Conservation (phyloP, 2,888 invertebrate genomes). For the Melipona beecheii region DNA sequence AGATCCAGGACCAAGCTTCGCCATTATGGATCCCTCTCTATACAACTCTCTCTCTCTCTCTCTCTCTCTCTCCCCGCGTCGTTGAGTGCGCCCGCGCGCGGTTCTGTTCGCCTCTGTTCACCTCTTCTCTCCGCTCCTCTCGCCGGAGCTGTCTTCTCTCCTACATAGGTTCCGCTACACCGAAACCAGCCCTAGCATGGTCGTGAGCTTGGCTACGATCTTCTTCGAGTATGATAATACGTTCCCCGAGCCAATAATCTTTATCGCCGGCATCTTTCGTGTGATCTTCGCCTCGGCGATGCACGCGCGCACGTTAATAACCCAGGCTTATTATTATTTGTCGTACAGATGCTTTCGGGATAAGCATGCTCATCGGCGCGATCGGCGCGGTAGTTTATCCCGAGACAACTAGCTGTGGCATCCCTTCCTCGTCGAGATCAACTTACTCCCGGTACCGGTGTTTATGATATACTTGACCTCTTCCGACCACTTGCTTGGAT, state of each 20-base stretch:
- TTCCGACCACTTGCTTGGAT: constrained; percentile 13
- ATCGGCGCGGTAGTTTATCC: constrained; percentile 49
- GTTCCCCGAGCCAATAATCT: constrained; percentile 62
- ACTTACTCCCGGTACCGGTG: constrained; percentile 49
- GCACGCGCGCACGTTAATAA: constrained; percentile 61
- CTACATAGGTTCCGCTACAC: constrained; percentile 38
- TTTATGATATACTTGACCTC: constrained; percentile 50
- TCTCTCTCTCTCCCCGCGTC: background rate
- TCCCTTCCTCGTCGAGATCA: constrained; percentile 49
- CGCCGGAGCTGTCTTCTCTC: constrained; percentile 37
- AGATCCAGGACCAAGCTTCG: constrained; percentile 35
- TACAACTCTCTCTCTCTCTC: background rate
- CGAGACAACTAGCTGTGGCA: constrained; percentile 35
- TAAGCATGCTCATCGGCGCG: constrained; percentile 25
- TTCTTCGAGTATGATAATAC: constrained; percentile 63
- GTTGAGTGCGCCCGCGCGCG: background rate
- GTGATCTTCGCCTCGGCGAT: constrained; percentile 61
- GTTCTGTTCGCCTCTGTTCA: too few species aligned
- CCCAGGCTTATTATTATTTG: constrained; percentile 66
- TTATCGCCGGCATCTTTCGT: constrained; percentile 65
- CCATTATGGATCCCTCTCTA: constrained; percentile 54
- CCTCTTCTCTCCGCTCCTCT: background rate
- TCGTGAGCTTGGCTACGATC: constrained; percentile 41
- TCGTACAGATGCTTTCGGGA: constrained; percentile 50
- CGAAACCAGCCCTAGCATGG: constrained; percentile 48